Evolutionary conservation across 2,888 invertebrate species (phyloP), one percentile per base, ranked within the genome.

Genomic region (Drosophila picticornis): DNA sequence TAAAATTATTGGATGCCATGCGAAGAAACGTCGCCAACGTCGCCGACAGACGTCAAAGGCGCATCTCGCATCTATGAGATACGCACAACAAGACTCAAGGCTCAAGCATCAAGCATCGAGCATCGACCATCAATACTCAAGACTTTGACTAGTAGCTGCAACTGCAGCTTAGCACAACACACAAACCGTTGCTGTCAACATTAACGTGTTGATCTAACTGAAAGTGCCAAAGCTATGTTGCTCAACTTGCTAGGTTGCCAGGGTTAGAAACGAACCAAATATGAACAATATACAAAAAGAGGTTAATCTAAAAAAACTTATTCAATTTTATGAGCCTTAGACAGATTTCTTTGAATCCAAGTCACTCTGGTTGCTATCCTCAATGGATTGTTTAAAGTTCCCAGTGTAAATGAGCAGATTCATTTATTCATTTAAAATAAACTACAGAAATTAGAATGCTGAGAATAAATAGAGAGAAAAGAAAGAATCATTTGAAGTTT

Each of bases 1-100:
- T 92, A 92, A 92, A 91, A 91, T 91, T 91, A 91, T 91, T 91
- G 91, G 88, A 90, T 88, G 88, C 88, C 90, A 86, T 69, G 66
- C 80, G 52, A 74, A 75, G 80, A 70, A 75, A 83, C 76, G 83
- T 84, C 80, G 84, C 71, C 88, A 82, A 64, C 74, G 77, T 78
- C 76, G 87, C 75, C 88, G 84, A 77, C 88, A 82, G 84, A 88
- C 85, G 88, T 86, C 85, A 85, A 85, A 85, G 85, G 80, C 84
- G 76, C 84, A 80, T 79, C 75, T 76, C 78, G 78, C 77, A 83
- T 87, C 87, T 87, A 84, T 87, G 86, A 85, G 84, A 80, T 83
- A 84, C 84, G 80, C 76, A n/a, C 38, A 46, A 46, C 46, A 46
- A 56, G 56, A 69, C 72, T 70, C 31, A 27, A 43, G 55, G 55